Conservation (phyloP, 2,113 vertebrate genomes). For the Hippocampus mohnikei region DNA sequence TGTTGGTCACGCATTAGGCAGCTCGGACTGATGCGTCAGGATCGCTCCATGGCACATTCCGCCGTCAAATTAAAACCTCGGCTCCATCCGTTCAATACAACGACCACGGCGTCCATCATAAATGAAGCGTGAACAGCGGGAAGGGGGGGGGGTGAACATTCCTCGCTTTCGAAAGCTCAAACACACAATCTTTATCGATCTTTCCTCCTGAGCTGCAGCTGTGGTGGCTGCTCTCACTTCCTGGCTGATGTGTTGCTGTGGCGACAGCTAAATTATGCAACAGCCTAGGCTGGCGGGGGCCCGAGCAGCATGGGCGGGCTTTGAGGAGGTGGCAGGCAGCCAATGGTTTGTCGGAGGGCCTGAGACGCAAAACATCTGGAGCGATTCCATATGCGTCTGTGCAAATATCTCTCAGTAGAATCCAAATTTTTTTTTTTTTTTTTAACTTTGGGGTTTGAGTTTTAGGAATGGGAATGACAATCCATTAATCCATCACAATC, state of each 20-base stretch:
- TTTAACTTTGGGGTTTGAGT: too few species aligned
- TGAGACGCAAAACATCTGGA: background rate
- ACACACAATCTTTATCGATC: constrained; percentile 65
- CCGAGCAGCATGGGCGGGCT: constrained; percentile 18
- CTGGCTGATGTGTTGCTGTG: constrained; percentile 64
- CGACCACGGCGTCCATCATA: constrained; percentile 47
- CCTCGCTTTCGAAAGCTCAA: constrained; percentile 49
- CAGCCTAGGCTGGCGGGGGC: constrained; percentile 30
- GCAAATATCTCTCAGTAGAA: background rate
- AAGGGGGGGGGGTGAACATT: constrained; percentile 21
- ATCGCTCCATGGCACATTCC: constrained; percentile 22
- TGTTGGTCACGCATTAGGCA: background rate
- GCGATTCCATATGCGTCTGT: background rate
- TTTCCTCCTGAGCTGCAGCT: constrained; percentile 30
- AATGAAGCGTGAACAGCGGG: constrained; percentile 42
- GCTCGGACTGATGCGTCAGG: background rate
- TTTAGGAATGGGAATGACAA: too few species aligned
- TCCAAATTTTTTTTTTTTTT: too few species aligned
- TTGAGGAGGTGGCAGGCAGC: background rate
- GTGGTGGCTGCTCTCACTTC: constrained; percentile 52
- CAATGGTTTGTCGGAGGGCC: background rate
- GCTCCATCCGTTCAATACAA: constrained; percentile 27
- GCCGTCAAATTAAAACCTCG: constrained; percentile 25
- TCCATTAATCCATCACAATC: too few species aligned
- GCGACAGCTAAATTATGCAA: constrained; percentile 75